phyloP scores from a whole-genome alignment of 2,888 invertebrate species.

The Andrena marginata region DNA sequence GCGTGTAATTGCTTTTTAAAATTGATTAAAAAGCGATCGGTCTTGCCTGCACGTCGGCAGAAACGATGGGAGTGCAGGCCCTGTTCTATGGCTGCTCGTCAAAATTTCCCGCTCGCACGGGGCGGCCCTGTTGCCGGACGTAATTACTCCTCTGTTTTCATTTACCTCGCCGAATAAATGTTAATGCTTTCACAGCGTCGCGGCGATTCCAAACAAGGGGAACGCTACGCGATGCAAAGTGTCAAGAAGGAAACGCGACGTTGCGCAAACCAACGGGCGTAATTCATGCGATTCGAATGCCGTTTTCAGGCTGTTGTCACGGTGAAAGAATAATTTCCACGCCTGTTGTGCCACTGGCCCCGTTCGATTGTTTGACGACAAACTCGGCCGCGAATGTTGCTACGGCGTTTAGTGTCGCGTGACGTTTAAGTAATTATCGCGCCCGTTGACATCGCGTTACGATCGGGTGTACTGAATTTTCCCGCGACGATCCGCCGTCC shows the following conservation, averaged over 20 bases:
- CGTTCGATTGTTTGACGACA: conserved; percentile 13
- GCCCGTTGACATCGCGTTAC: neutral
- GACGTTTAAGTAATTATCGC: conserved; percentile 29
- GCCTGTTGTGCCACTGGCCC: neutral
- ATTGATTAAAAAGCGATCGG: conserved; percentile 79
- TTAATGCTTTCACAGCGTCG: neutral
- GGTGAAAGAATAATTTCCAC: neutral
- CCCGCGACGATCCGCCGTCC: conserved; percentile 11
- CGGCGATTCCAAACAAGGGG: neutral
- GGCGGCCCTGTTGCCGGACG: conserved; percentile 21
- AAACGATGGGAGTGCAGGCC: conserved; percentile 53
- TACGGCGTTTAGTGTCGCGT: neutral
- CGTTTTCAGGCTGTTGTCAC: neutral
- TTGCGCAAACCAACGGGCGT: neutral
- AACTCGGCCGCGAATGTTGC: conserved; percentile 20
- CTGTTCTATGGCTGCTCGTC: conserved; percentile 16
- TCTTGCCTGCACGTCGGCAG: conserved; percentile 52
- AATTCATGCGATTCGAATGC: neutral
- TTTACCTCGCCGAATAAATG: neutral
- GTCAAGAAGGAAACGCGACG: neutral
- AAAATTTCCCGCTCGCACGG: conserved; percentile 25
- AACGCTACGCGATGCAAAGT: neutral
- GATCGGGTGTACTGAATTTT: conserved; percentile 43
- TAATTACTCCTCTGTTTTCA: conserved; percentile 29
- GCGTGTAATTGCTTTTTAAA: conserved; percentile 79